Base-by-base conservation (phyloP, 2,113 vertebrate genomes). In the Petrocephalus microphthalmus region DNA sequence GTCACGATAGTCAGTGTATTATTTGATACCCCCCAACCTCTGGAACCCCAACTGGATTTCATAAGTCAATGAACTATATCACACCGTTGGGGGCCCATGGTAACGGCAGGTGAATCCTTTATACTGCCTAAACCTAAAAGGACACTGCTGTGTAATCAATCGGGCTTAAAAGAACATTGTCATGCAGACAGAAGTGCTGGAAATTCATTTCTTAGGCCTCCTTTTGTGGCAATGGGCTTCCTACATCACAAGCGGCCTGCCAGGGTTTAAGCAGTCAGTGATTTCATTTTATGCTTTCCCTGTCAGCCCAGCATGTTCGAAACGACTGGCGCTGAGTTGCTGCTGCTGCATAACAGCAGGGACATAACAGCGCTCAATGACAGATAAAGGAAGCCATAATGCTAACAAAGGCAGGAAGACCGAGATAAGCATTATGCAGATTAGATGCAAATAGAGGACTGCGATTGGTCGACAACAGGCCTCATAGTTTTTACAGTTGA, bases 221-320 rank as follows among this genome's bases (percentile, higher is more conserved):
- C 22, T 20, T 87, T 11, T n/a, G 29, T 57, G 51, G 60, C 56
- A n/a, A 64, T 87, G 60, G 60, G 37, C 15, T 87, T 71, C 47
- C 84, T 25, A 67, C 60, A 71, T 87, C 60, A 71, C 45, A 42
- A 87, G 53, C 10, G 25, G 86, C 45, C 64, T 64, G 53, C 33
- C 29, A 60, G 37, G 42, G 45, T 81, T 57, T 81, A 57, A 33
- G 17, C 52, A 47, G 82, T 56, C 71, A 83, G 51, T 82, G 51
- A 83, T 88, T 56, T 83, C 51, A 60, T 84, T 82, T 53, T 71
- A 37, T 22, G 8, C 86, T 87, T 49, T 25, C 86, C 17, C 29
- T n/a, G 60, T 64, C 57, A 51, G 25, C 56, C 52, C 51, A 85
- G 84, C 52, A 54, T 54, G 84, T 54, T 85, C 29, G 5, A 54